Evolutionary conservation across 2,888 invertebrate genomes (phyloP), one percentile per base, ranked within the genome.

Genomic region (Hemithea aestivaria): DNA sequence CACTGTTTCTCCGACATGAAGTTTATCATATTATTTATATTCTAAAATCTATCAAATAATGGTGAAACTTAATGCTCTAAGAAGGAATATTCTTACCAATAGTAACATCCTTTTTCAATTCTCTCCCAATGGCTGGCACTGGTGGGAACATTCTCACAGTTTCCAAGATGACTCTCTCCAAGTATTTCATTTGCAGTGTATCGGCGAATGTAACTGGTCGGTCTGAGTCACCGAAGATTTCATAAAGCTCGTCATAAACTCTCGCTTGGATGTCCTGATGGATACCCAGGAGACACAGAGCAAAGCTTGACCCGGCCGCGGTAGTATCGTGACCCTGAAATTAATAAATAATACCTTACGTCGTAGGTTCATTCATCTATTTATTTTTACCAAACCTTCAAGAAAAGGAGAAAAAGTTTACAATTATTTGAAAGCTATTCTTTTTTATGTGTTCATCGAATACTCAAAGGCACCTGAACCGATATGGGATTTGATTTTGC

Each of bases 271-370:
- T 91, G 7, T 94, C 89, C 26, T 92, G 93, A 64, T 96, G 91
- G 24, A 93, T 88, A 3, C 95, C 96, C 66, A 97, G 90, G 62
- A 96, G 88, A 52, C 94, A 94, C 2, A 96, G 85, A 44, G 94
- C 93, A 88, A 96, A 97, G 67, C 94, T 95, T 50, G 96, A 93
- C 1, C 94, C 96, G 21, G 96, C 94, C 7, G 87, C 84, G 6
- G 82, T 87, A 0, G 87, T 88, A 40, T 88, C 88, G 47, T 88
- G 88, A n/a, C 88, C 88, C 87, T 87, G 36, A 11, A 41, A 34
- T 10, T 9, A n/a, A 7, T 16, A n/a, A 16, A 11, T 20, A 21
- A n/a, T 16, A 16, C 2, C 16, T 5, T 4, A 16, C 5, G 16
- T 5, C 3, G 3, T 16, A 16, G 16, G 16, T 16, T 16, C 16